Evolutionary conservation across 2,797 vertebrate species (phyloP).

Genomic region (Apodemus agrarius): DNA sequence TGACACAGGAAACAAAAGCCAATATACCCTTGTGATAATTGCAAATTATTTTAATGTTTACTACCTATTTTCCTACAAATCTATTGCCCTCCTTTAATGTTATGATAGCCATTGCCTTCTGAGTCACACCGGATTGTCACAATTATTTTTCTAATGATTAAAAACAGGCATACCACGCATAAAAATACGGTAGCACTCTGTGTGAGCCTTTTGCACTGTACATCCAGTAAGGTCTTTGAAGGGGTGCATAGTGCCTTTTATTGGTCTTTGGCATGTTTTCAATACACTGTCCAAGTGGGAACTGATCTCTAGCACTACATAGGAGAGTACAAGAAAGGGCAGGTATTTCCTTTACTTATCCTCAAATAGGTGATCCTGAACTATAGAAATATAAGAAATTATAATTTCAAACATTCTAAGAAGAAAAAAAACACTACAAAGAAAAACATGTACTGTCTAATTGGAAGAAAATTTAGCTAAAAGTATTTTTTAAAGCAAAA

Average conservation of each 20-base stretch:
- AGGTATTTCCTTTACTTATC: background rate
- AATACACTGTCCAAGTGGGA: background rate
- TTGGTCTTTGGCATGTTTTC: background rate
- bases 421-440: constrained; percentile 6
- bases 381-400: background rate
- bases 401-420: background rate
- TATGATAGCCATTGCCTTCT: background rate
- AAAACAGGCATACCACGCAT: background rate
- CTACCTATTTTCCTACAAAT: background rate
- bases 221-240: background rate
- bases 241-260: background rate
- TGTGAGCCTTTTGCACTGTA: background rate
- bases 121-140: background rate
- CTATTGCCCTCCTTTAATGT: background rate
- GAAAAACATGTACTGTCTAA: background rate
- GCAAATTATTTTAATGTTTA: background rate
- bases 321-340: background rate
- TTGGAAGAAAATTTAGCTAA: background rate
- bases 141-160: background rate
- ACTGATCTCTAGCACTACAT: background rate
- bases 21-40: background rate
- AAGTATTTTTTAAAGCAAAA: background rate
- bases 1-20: background rate
- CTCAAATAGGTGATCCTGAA: background rate
- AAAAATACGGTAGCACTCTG: background rate